phyloP scores from a whole-genome alignment of 1,140 invertebrate species.

The Cataglyphis hispanica region DNA sequence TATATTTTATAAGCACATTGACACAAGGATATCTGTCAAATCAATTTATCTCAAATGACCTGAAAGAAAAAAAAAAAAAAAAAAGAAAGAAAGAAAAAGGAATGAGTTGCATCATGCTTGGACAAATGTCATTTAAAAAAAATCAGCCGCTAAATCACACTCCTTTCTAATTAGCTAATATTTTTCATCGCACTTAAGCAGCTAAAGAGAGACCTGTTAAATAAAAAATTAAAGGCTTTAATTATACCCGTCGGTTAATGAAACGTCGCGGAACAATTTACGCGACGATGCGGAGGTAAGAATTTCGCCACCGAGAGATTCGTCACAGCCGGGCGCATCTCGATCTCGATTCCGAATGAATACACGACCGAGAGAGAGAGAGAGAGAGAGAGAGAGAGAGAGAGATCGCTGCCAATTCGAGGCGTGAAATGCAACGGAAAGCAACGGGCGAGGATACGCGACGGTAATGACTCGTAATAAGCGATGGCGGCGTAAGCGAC shows the following conservation, averaged over 20 bases:
- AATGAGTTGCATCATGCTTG: background rate
- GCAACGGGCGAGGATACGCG: conserved; percentile 71
- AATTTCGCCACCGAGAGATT: background rate
- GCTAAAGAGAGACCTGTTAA: background rate
- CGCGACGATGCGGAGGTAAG: background rate
- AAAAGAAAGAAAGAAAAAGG: too few relatives aligned
- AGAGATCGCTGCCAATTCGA: conserved; percentile 78
- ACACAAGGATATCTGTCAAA: background rate
- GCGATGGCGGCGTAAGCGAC: conserved; percentile 75
- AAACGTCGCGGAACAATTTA: conserved; percentile 44
- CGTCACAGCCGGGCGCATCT: conserved; percentile 53
- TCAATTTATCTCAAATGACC: conserved; percentile 3
- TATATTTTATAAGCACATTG: background rate
- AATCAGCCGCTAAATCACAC: background rate
- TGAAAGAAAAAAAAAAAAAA: background rate
- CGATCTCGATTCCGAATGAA: conserved; percentile 56
- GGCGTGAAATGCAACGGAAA: conserved; percentile 78
- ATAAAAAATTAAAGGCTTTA: background rate
- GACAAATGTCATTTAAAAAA: background rate
- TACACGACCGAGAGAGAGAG: background rate
- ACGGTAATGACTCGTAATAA: conserved; percentile 75
- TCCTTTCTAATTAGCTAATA: conserved; percentile 19
- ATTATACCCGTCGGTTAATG: background rate
- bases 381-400: background rate
- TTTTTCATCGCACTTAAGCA: conserved; percentile 11